Percentiles rank a stretch among this genome's conserved stretches.
These are phyloP conservation scores for Recurvirostra avosetta DNA, from an alignment of 2,113 vertebrate species.

Conservation along the genomic window DNA sequence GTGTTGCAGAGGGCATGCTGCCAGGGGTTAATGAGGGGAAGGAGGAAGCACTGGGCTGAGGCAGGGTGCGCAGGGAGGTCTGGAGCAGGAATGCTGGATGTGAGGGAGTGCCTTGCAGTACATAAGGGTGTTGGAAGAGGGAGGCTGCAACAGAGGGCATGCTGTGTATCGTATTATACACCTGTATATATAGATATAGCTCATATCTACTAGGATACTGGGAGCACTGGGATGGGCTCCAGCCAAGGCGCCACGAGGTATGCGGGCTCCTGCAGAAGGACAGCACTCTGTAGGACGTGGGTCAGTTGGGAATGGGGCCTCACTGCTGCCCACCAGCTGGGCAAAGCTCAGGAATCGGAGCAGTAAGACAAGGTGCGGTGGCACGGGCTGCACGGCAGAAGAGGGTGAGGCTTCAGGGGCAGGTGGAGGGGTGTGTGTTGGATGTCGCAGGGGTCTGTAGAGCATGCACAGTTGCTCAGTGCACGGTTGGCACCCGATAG, in stretches of 20 bases:
- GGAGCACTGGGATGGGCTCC: neutral
- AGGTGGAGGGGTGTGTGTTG: fast-evolving
- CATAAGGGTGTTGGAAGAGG: neutral
- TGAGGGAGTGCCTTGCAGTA: neutral
- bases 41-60: neutral
- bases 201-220: neutral
- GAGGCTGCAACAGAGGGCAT: neutral
- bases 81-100: neutral
- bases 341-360: neutral
- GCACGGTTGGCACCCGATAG: fast-evolving
- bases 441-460: neutral
- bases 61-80: neutral
- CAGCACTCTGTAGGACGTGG: neutral
- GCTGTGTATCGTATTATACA: neutral
- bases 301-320: neutral
- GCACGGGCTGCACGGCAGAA: neutral
- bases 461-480: fast-evolving
- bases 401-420: neutral
- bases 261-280: neutral
- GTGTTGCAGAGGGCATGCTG: neutral
- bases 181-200: neutral
- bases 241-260: neutral
- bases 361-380: neutral
- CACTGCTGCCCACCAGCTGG: neutral
- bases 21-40: neutral